Evolutionary conservation across 2,888 invertebrate species (phyloP).

Genomic region (Lasioglossum calceatum): DNA sequence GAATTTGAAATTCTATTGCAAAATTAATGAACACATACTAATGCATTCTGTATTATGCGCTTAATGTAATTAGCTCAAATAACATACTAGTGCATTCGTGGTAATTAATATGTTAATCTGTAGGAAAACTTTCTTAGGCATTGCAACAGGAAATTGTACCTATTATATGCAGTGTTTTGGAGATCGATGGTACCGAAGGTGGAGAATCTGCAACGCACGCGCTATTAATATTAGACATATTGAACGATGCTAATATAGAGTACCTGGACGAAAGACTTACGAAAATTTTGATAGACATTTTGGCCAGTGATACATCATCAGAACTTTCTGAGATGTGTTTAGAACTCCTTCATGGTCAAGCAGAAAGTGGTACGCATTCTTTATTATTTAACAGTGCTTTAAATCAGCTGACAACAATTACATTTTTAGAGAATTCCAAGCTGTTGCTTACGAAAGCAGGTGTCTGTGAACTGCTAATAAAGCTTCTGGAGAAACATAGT

Average conservation of each 20-base stretch:
- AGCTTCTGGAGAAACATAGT: slow-evolving; percentile 90
- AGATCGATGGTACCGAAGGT: slow-evolving; percentile 82
- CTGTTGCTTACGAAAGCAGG: slow-evolving; percentile 90
- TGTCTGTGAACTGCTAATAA: slow-evolving; percentile 91
- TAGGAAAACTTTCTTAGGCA: slow-evolving; percentile 77
- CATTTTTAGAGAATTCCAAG: slow-evolving; percentile 90
- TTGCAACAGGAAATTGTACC: slow-evolving; percentile 85
- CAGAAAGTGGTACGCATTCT: slow-evolving; percentile 88
- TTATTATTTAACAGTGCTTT: neutral
- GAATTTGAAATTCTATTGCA: neutral
- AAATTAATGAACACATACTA: neutral
- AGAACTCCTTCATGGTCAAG: slow-evolving; percentile 91
- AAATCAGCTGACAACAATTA: neutral
- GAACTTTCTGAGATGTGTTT: slow-evolving; percentile 92
- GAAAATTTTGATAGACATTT: slow-evolving; percentile 87
- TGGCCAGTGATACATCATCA: slow-evolving; percentile 88
- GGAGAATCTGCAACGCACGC: slow-evolving; percentile 85
- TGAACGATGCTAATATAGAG: slow-evolving; percentile 84
- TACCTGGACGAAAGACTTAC: slow-evolving; percentile 86
- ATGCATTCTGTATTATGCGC: slow-evolving; percentile 3
- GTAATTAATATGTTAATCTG: slow-evolving; percentile 45
- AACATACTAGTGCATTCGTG: slow-evolving; percentile 24
- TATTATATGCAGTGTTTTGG: slow-evolving; percentile 85
- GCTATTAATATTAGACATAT: slow-evolving; percentile 85
- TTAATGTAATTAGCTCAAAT: neutral